Conservation (phyloP, 2,797 vertebrate genomes). For the Acomys russatus region DNA sequence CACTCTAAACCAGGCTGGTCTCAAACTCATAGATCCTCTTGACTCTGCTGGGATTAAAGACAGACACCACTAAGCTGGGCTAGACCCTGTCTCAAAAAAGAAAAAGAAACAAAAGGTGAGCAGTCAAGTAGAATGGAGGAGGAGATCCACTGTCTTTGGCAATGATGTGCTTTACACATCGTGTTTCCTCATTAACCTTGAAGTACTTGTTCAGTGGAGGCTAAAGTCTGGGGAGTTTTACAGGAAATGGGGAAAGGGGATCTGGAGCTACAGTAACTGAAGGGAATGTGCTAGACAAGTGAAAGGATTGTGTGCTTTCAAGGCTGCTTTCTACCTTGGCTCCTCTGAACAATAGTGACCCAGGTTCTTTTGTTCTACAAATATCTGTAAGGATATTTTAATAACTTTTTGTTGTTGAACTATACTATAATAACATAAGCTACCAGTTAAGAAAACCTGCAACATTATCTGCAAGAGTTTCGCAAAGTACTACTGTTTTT, state of each 20-base stretch:
- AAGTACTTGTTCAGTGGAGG: not conserved
- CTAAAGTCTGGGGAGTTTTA: not conserved
- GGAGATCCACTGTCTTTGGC: not conserved
- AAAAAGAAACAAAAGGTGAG: not conserved
- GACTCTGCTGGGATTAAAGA: not conserved
- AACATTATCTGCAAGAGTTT: constrained; percentile 81
- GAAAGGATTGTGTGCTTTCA: not conserved
- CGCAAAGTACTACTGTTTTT: constrained; percentile 61
- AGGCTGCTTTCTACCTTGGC: not conserved
- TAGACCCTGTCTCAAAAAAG: not conserved
- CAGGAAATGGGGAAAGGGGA: not conserved
- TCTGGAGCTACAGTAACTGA: not conserved
- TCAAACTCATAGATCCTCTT: not conserved
- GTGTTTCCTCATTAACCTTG: not conserved
- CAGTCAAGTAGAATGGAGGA: not conserved
- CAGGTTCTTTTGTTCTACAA: constrained; percentile 66
- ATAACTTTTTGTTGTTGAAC: constrained; percentile 79
- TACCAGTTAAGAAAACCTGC: constrained; percentile 82
- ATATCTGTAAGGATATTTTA: constrained; percentile 78
- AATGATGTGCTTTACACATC: not conserved
- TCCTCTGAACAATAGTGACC: constrained; percentile 48
- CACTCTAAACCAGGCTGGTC: not conserved
- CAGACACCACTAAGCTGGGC: not conserved
- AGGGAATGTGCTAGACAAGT: not conserved
- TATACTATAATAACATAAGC: constrained; percentile 78